Base-by-base conservation (phyloP, 30 jellyfish, hydroid and myxozoan species). In the Haliclystus octoradiatus region DNA sequence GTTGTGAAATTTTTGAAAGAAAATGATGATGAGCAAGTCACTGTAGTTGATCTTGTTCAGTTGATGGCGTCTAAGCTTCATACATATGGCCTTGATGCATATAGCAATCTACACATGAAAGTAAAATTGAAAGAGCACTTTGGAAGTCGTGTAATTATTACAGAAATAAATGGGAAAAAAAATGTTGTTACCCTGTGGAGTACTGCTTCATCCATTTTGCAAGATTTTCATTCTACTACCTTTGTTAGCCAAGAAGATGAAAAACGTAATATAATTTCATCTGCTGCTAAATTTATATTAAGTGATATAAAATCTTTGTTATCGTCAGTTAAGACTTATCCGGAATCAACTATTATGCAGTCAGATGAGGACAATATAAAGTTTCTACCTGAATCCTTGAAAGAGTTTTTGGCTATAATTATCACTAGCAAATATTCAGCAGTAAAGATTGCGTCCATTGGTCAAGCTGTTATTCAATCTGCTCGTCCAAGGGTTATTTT, bases 21-120 rank as follows among this genome's bases (percentile, higher is more conserved):
- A 50, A 74, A 74, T 65, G 62, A 65, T 28, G 85, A 74, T 27
- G 79, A 40, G 50, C 78, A 74, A 78, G 65, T 70, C 49, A 74
- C 85, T 23, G 50, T 74, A 2, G 33, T 30, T 51, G 85, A 64
- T 65, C 64, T 74, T 46, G 85, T 74, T 34, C 50, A 62, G 4
- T 62, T 62, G 31, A 62, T 62, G 71, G 71, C 28, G 28, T 31
- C 79, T 63, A 27, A 74, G 79, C 51, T 63, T 77, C 46, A 65
- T 49, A 50, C 28, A 62, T 62, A 47, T 23, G 52, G 31, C 28
- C 31, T 47, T 50, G 31, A 47, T 27, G 71, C 71, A 71, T 74
- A 74, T 66, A 63, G 63, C 61, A 77, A 72, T 31, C 64, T 63
- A 13, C 64, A 64, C 35, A 27, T 74, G 71, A 63, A 74, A 40